Conservation (phyloP, 2,113 vertebrate genomes). For the Eonycteris spelaea region DNA sequence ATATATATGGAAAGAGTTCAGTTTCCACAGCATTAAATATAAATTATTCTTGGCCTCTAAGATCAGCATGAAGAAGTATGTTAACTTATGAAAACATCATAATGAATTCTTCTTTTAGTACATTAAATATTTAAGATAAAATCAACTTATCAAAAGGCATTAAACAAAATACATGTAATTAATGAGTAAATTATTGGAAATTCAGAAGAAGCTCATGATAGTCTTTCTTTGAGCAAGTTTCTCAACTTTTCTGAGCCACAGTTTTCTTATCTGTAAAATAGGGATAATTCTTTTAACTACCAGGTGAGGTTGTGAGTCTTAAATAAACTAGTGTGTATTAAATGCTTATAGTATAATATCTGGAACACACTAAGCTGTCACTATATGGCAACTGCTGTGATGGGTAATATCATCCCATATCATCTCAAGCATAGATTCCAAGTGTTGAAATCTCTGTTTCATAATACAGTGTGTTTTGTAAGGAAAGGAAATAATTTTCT, state of each 20-base stretch:
- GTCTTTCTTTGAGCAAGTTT: neutral
- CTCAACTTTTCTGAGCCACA: neutral
- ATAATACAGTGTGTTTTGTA: neutral
- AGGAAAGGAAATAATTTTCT: neutral
- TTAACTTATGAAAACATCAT: neutral
- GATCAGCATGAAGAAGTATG: neutral
- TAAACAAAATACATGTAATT: neutral
- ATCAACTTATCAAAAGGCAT: neutral
- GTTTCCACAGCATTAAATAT: neutral
- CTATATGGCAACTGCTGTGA: neutral
- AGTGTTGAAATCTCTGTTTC: neutral
- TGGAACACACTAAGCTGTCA: neutral
- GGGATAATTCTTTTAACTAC: neutral
- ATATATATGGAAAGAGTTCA: neutral
- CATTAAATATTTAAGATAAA: neutral
- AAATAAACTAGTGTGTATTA: neutral
- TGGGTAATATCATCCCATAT: neutral
- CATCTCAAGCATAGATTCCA: neutral
- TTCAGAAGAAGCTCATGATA: neutral
- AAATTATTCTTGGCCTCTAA: neutral
- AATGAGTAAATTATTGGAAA: neutral
- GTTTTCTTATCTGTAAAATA: neutral
- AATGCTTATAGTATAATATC: neutral
- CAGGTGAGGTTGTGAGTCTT: neutral
- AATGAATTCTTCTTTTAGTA: neutral